Conservation (phyloP, 2,797 vertebrate species). For the Varecia variegata region DNA sequence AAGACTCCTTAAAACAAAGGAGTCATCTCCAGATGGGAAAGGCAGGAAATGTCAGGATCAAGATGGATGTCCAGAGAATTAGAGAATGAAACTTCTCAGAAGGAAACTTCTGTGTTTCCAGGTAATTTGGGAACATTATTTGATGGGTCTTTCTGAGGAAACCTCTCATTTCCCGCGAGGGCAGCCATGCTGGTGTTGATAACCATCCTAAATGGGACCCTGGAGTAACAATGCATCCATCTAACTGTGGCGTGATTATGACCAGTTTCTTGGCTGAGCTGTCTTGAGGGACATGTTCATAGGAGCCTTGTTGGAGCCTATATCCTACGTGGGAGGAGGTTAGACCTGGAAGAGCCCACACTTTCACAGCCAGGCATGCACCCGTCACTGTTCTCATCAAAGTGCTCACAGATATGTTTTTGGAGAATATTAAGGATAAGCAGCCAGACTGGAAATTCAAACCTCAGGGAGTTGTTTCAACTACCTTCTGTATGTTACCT, state of each 20-base stretch:
- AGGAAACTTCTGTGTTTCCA: background rate
- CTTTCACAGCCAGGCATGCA: background rate
- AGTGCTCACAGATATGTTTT: background rate
- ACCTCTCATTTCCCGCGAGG: background rate
- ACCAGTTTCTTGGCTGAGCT: background rate
- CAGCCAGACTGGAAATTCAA: background rate
- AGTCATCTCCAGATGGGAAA: background rate
- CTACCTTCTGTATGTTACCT: background rate
- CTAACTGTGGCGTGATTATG: background rate
- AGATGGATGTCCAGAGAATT: background rate
- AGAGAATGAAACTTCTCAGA: background rate
- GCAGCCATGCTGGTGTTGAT: too few species aligned
- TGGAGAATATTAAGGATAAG: background rate
- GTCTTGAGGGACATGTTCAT: background rate
- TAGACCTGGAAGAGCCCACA: background rate
- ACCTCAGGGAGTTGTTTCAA: background rate
- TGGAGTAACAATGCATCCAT: background rate
- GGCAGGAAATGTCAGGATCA: background rate
- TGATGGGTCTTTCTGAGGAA: background rate
- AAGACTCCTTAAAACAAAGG: conserved; percentile 4
- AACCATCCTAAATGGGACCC: background rate
- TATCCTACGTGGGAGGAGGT: background rate
- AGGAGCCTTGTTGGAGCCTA: background rate
- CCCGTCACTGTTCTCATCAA: background rate
- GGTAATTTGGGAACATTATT: background rate